Evolutionary conservation across 2,113 vertebrate genomes (phyloP), one percentile per base, ranked within the genome.

Genomic region (Chloroceryle aenea): DNA sequence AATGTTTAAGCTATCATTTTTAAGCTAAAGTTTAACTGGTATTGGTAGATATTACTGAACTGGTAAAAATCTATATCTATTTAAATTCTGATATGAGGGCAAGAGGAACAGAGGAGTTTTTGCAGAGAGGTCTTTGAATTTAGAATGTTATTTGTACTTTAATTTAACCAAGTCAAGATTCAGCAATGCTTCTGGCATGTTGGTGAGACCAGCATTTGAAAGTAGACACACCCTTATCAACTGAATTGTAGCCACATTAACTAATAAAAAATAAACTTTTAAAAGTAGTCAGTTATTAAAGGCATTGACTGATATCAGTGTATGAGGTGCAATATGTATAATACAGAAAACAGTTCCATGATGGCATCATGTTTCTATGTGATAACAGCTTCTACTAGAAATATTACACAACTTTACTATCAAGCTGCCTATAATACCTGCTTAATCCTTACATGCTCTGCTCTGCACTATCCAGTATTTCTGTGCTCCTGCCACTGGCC

Each of bases 261-360:
- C 6, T n/a, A 69, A 72, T 11, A 59, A 19, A 67, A 91, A 80
- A 52, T 9, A 59, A 12, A 73, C 1, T 1, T 73, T 62, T 69
- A 64, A 87, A 68, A 25, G 8, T 19, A 64, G 32, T 16, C 27
- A 56, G 10, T 58, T 84, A 58, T 27, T 80, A 40, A 90, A 76
- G 11, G 2, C 32, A 85, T n/a, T 34, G 30, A 45, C 38, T 71
- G 29, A 10, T 58, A 42, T 11, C 18, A 74, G 48, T 59, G 58
- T 74, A 59, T 1, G 0, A 25, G 14, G 3, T 25, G 4, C 6
- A 50, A 25, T 56, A 42, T 13, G 7, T 20, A 7, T 50, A 67
- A 73, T 15, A 30, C 2, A 55, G 5, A 62, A 78, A 74, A 22
- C 6, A 67, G 52, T 56, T 61, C 16, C n/a, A 34, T 25, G 14